phyloP scores from a whole-genome alignment of 2,113 vertebrate genomes.

The Dissostichus mawsoni region DNA sequence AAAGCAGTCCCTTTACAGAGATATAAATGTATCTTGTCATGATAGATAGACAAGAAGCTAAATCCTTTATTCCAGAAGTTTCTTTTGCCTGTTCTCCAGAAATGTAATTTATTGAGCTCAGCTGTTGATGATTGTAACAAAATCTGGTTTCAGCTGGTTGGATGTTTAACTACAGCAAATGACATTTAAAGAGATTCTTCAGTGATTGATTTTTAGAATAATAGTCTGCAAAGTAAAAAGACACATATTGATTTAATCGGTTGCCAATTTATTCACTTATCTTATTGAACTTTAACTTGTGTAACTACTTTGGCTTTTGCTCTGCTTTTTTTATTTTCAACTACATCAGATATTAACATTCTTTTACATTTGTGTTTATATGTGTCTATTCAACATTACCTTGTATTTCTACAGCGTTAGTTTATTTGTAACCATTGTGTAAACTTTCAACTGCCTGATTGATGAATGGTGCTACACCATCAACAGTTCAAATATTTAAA shows the following conservation, averaged over 20 bases:
- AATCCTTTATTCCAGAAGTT: neutral
- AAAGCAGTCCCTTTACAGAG: neutral
- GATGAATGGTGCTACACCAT: neutral
- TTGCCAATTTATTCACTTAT: neutral
- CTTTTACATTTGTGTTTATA: neutral
- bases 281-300: neutral
- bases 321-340: neutral
- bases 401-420: too few species aligned
- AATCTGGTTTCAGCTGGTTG: neutral
- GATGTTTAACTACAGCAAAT: too few species aligned
- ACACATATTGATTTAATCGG: neutral
- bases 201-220: neutral
- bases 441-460: neutral
- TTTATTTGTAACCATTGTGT: neutral
- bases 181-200: too few species aligned
- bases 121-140: neutral
- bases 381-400: neutral
- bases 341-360: neutral
- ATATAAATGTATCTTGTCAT: neutral
- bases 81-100: neutral
- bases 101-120: neutral
- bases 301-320: neutral
- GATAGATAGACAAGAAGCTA: neutral
- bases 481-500: neutral
- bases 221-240: neutral